These are phyloP conservation scores for Penelope pileata DNA, from an alignment of 2,113 vertebrate species.

Conservation along the genomic window DNA sequence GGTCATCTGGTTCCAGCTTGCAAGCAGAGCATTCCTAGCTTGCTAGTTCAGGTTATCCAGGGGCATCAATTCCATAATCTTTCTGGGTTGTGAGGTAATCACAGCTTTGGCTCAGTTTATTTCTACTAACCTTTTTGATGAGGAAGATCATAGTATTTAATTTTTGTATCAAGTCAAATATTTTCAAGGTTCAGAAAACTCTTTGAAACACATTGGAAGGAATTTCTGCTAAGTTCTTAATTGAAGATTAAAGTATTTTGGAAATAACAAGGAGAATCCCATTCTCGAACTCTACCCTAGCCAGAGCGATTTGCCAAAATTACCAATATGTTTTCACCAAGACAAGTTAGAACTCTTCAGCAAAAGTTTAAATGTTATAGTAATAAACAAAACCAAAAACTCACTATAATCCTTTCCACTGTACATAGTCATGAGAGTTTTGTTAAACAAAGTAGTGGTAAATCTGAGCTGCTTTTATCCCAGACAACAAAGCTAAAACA, in stretches of 20 bases:
- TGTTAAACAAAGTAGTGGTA: background rate
- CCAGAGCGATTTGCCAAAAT: background rate
- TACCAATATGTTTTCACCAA: background rate
- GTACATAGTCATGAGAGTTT: background rate
- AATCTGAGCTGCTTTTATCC: constrained; percentile 9
- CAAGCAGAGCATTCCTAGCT: background rate
- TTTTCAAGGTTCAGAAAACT: background rate
- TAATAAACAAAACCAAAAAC: background rate
- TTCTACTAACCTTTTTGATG: background rate
- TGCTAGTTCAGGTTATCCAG: background rate
- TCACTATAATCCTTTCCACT: background rate
- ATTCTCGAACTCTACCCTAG: background rate
- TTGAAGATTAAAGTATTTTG: background rate
- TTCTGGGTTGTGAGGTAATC: background rate
- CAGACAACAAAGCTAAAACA: background rate
- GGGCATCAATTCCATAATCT: background rate
- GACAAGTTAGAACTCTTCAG: background rate
- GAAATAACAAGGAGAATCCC: background rate
- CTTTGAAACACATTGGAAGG: background rate
- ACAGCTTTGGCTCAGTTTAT: background rate
- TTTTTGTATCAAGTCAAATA: background rate
- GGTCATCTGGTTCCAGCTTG: background rate
- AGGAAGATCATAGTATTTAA: background rate
- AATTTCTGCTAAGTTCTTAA: background rate
- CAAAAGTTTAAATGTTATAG: background rate